A percentile compares a stretch with the other conserved stretches of the same genome.
These are phyloP conservation scores for Seriola dumerili DNA, from an alignment of 2,113 vertebrate species.

Conservation along the genomic window DNA sequence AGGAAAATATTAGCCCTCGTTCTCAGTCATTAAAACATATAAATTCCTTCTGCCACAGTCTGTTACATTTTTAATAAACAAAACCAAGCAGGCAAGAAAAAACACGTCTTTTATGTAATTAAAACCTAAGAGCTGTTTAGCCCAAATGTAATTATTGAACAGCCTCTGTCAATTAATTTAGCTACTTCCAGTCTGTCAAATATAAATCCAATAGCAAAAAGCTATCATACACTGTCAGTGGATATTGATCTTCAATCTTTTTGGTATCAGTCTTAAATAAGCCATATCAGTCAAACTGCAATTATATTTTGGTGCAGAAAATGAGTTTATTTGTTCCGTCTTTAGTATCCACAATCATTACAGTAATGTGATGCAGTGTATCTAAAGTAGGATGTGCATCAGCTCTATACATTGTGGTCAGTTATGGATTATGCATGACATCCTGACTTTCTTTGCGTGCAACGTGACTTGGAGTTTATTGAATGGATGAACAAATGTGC, in stretches of 20 bases:
- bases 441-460: slow-evolving; percentile 16
- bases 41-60: slow-evolving; percentile 36
- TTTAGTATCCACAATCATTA: slow-evolving; percentile 1
- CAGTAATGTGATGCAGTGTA: background rate
- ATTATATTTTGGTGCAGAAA: slow-evolving; percentile 6
- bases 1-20: slow-evolving; percentile 12
- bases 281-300: slow-evolving; percentile 13
- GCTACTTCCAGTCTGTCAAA: slow-evolving; percentile 21
- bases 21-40: slow-evolving; percentile 34
- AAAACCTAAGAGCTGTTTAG: slow-evolving; percentile 43
- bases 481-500: slow-evolving; percentile 21
- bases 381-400: background rate
- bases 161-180: slow-evolving; percentile 18
- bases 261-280: slow-evolving; percentile 20
- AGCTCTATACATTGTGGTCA: background rate
- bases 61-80: slow-evolving; percentile 52
- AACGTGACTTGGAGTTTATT: slow-evolving; percentile 6
- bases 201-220: slow-evolving; percentile 23
- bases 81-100: slow-evolving; percentile 38
- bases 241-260: slow-evolving; percentile 39
- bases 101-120: slow-evolving; percentile 48
- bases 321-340: background rate
- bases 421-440: slow-evolving; percentile 44
- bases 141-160: slow-evolving; percentile 51
- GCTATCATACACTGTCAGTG: slow-evolving; percentile 4